Evolutionary conservation across 2,888 invertebrate genomes (phyloP).

Genomic region (Andrena chrysosceles): DNA sequence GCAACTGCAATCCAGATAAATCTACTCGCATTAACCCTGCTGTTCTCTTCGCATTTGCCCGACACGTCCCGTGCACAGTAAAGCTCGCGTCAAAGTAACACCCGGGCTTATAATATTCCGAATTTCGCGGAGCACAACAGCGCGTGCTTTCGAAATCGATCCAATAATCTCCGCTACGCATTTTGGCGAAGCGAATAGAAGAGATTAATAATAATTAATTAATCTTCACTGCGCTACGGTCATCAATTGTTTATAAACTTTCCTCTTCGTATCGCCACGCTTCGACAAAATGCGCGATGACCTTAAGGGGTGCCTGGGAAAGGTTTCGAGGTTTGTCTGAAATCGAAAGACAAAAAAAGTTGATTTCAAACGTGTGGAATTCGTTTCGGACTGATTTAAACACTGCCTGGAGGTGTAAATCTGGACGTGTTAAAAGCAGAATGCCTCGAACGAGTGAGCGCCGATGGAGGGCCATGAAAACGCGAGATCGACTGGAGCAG

Average conservation of each 20-base stretch:
- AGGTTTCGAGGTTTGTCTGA: not conserved
- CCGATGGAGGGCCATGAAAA: not conserved
- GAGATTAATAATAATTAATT: too few species aligned
- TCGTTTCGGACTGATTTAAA: constrained; percentile 44
- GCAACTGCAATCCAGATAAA: constrained; percentile 55
- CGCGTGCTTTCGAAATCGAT: not conserved
- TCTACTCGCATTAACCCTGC: constrained; percentile 48
- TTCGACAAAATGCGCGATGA: too few species aligned
- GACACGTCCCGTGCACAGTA: not conserved
- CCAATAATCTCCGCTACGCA: not conserved
- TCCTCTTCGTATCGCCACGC: too few species aligned
- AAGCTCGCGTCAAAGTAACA: constrained; percentile 8
- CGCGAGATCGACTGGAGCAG: not conserved
- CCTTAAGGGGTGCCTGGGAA: too few species aligned
- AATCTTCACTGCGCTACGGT: too few species aligned
- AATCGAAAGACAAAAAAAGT: not conserved
- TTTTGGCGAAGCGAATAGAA: not conserved
- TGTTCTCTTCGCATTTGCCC: constrained; percentile 33
- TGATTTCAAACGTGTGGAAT: constrained; percentile 20
- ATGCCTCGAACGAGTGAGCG: constrained; percentile 9
- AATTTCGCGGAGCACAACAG: not conserved
- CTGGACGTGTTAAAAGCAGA: constrained; percentile 46
- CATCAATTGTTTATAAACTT: too few species aligned
- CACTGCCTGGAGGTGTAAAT: constrained; percentile 32
- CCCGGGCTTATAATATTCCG: not conserved